Evolutionary conservation across 1,140 invertebrate species (phyloP), one percentile per base, ranked within the genome.

Genomic region (Holcopasites calliopsidis): DNA sequence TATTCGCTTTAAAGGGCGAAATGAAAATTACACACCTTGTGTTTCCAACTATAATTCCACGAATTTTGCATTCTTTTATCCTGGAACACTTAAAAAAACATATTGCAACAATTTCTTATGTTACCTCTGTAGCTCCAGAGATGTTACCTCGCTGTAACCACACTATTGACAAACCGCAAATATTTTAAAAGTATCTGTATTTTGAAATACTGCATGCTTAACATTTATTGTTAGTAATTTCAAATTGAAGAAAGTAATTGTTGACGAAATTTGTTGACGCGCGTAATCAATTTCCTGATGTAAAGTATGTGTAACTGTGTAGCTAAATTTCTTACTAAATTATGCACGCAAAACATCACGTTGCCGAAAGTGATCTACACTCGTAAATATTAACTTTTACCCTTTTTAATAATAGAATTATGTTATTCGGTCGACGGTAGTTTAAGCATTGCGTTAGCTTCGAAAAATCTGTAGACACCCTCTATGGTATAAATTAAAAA

Each of bases 391-490:
- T 33, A 21, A 57, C 6, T 38, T 31, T n/a, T n/a, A n/a, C n/a
- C n/a, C n/a, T 0, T 49, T 60, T 55, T n/a, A 58, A 3, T 57
- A 77, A 60, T 52, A 60, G n/a, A n/a, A n/a, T n/a, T n/a, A n/a
- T n/a, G n/a, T 8, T 23, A 23, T 4, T 42, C 28, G 62, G 31
- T 21, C n/a, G n/a, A n/a, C n/a, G n/a, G 50, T 55, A 73, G 1
- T 64, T 42, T 33, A 73, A 52, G 49, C 3, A 70, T 74, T 38
- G 16, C 26, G 62, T 49, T 68, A 42, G 21, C 21, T 44, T 68
- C 40, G 23, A 60, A 44, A 58, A 69, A 79, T 55, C 44, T 79
- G 55, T 62, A 79, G 40, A 75, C 33, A 73, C 38, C 55, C 54
- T 78, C 28, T 55, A 79, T 50, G 28, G 16, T 16, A 61, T 57